Evolutionary conservation across 2,888 invertebrate species (phyloP), one percentile per base, ranked within the genome.

Genomic region (Drosophila subsilvestris): DNA sequence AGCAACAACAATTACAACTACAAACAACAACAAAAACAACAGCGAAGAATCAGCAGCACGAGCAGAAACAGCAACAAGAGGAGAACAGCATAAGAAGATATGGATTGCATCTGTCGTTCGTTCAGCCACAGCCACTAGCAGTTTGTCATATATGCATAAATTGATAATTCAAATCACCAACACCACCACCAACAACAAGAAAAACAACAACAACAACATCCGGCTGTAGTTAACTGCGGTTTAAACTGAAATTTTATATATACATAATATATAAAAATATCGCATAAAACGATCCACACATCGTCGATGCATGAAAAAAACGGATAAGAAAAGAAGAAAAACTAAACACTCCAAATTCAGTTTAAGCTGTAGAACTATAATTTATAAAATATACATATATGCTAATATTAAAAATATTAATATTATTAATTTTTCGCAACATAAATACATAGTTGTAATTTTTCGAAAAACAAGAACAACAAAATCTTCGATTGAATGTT

Each of bases 311-410:
- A 62, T 75, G 63, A 48, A 60, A 56, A 67, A 61, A 47, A 37
- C 14, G 55, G 61, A 65, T 73, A 58, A 27, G 63, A 78, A 62
- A 47, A 75, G 61, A 65, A 66, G 56, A 42, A 67, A 67, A 70
- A 70, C 61, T 80, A 83, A 83, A 87, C 88, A 88, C 88, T 88
- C 88, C 88, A 88, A 86, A 82, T 82, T 83, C 83, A 86, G 83
- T 83, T 83, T 83, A 83, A 83, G 78, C 83, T 83, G 88, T 86
- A 88, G 83, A 87, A 86, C 83, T 83, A 87, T 86, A 88, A 83
- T 88, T 88, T 86, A 83, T 88, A 83, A 86, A 83, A 85, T 88
- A 83, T 85, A 83, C 82, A 83, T 88, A 86, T 88, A 83, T 86
- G 83, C 86, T 83, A 83, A 83, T 83, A 83, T 83, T 83, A 88